Evolutionary conservation across 92 coral and sea anemone genomes (phyloP).

Genomic region (Hydrozoanthus gracilis): DNA sequence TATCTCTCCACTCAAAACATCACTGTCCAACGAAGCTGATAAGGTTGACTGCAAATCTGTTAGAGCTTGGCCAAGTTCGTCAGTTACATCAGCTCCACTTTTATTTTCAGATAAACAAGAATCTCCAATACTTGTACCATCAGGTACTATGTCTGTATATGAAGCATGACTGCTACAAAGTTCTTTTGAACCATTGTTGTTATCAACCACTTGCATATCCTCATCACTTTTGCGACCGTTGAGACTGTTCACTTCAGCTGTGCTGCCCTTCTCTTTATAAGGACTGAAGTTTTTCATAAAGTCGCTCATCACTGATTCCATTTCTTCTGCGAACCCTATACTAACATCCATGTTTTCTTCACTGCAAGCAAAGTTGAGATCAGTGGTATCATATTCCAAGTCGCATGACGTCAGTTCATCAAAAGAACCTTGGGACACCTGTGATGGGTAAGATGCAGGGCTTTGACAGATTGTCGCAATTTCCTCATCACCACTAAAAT

Average conservation of each 20-base stretch:
- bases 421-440: conserved; percentile 1
- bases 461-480: conserved; percentile 34
- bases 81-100: not conserved
- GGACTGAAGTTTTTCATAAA: conserved; percentile 32
- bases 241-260: not conserved
- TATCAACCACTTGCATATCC: not conserved
- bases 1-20: conserved; percentile 18
- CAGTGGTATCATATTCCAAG: conserved; percentile 63
- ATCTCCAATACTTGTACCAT: not conserved
- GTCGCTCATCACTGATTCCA: conserved; percentile 74
- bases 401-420: conserved; percentile 41
- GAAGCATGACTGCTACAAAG: not conserved
- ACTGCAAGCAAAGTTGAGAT: conserved; percentile 30
- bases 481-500: conserved; percentile 45
- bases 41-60: conserved; percentile 41
- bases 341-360: conserved; percentile 62
- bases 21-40: conserved; percentile 29
- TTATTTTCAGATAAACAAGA: conserved; percentile 18
- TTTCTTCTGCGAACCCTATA: conserved; percentile 81
- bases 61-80: conserved; percentile 24
- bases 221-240: not conserved
- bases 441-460: conserved; percentile 39
- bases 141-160: not conserved
- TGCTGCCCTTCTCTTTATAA: not conserved
- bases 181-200: not conserved